A percentile compares a stretch with the other conserved stretches of the same genome.
phyloP scores from a whole-genome alignment of 2,113 vertebrate species.

The Monopterus albus region DNA sequence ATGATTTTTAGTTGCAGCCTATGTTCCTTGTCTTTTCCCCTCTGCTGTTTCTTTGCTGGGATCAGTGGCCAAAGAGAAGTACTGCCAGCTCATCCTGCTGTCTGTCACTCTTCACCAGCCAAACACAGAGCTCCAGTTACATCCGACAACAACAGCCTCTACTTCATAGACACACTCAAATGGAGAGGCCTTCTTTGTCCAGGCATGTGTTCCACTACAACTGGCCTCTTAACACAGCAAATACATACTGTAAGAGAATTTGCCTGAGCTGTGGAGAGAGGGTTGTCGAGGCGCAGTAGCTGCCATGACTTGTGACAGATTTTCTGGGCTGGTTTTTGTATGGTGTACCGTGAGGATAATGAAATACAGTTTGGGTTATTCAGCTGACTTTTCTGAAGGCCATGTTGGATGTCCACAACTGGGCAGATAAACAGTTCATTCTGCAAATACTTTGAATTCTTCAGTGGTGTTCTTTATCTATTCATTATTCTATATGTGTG shows the following conservation, averaged over 20 bases:
- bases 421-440: no score
- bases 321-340: not conserved
- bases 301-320: slow-evolving; percentile 18
- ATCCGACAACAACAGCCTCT: slow-evolving; percentile 24
- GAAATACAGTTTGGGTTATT: slow-evolving; percentile 8
- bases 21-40: not conserved
- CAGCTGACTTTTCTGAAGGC: no score
- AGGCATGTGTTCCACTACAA: slow-evolving; percentile 45
- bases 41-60: slow-evolving; percentile 23
- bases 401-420: no score
- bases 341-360: slow-evolving; percentile 10
- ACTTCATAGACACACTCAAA: slow-evolving; percentile 28
- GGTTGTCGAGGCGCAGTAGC: not conserved
- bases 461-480: no score
- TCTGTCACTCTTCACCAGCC: slow-evolving; percentile 53
- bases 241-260: not conserved
- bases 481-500: no score
- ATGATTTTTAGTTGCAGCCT: not conserved
- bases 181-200: slow-evolving; percentile 55
- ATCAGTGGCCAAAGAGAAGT: slow-evolving; percentile 19
- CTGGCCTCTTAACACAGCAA: slow-evolving; percentile 32
- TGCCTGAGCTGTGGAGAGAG: slow-evolving; percentile 1
- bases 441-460: no score
- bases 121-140: slow-evolving; percentile 59
- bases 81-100: slow-evolving; percentile 26